Base-by-base conservation (phyloP, 2,888 invertebrate species). In the Nomada fucata region DNA sequence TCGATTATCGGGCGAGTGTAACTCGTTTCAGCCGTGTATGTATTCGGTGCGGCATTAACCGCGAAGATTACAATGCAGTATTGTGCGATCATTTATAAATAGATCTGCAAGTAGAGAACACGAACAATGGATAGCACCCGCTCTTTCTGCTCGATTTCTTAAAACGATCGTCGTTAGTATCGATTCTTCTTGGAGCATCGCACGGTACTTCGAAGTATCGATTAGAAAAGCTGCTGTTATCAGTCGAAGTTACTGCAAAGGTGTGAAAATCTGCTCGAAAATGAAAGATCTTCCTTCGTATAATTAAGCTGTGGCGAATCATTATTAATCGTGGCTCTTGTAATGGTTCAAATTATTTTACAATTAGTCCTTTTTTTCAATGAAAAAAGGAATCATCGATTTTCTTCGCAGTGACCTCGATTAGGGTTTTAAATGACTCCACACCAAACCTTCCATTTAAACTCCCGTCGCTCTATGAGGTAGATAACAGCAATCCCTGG, bases 61-160 rank as follows among this genome's bases (percentile, higher is more conserved):
- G 61, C 42, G 64, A 60, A 69, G 42, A 61, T 70, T 70, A 74
- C 55, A 70, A 74, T 74, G 55, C 65, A 59, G 9, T 23, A 69
- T 42, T 79, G 68, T 64, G 15, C n/a, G 7, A n/a, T 26, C 18
- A 15, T 55, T 73, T 81, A 69, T 74, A 79, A 69, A 81, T 79
- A 79, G 72, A 77, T 50, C 26, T 20, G 64, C 57, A 36, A 44
- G 23, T 15, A 29, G 11, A 55, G n/a, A 1, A 10, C 47, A 59
- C 23, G 13, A 13, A 7, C 2, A 57, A 47, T 65, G 15, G 15
- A 18, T 53, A 10, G 9, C 57, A 53, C 42, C 42, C 64, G 72
- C 76, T 75, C 77, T 69, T 82, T 70, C 76, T 15, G 50, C 52
- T 52, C 64, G 55, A 65, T 50, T 52, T 69, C 59, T 53, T 42